phyloP scores from a whole-genome alignment of 2,888 invertebrate genomes.

The Caenorhabditis becei region DNA sequence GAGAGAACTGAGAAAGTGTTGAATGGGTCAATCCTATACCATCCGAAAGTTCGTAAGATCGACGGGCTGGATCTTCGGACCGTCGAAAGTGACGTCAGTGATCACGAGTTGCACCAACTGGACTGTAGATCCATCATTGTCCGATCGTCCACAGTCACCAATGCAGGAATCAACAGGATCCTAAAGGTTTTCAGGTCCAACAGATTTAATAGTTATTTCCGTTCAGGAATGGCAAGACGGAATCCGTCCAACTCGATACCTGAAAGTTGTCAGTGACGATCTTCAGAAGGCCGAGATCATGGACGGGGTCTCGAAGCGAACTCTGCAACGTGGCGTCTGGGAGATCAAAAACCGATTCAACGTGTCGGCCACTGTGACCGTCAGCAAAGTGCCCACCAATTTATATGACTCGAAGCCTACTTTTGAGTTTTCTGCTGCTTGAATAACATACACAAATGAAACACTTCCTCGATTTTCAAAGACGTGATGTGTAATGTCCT shows the following conservation, averaged over 20 bases:
- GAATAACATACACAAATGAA: background rate
- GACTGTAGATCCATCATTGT: conserved; percentile 37
- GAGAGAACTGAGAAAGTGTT: conserved; percentile 54
- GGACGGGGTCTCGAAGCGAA: conserved; percentile 57
- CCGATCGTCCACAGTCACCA: conserved; percentile 43
- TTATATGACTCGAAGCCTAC: conserved; percentile 59
- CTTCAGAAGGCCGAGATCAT: conserved; percentile 57
- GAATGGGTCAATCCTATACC: conserved; percentile 36
- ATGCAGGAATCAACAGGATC: conserved; percentile 48
- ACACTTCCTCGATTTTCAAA: background rate
- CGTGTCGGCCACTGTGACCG: conserved; percentile 45
- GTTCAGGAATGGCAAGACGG: conserved; percentile 62
- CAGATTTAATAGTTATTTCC: background rate
- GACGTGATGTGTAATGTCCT: background rate
- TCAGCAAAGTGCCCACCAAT: conserved; percentile 49
- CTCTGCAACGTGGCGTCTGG: conserved; percentile 56
- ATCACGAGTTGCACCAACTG: conserved; percentile 37
- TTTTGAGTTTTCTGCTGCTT: conserved; percentile 46
- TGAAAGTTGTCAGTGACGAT: conserved; percentile 58
- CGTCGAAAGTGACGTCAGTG: conserved; percentile 49
- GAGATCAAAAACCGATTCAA: conserved; percentile 54
- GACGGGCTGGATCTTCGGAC: conserved; percentile 43
- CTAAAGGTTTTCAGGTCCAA: conserved; percentile 35
- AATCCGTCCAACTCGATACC: conserved; percentile 37
- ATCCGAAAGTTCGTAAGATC: conserved; percentile 33